Base-by-base conservation (phyloP, 2,888 invertebrate genomes). In the Empis stercorea region DNA sequence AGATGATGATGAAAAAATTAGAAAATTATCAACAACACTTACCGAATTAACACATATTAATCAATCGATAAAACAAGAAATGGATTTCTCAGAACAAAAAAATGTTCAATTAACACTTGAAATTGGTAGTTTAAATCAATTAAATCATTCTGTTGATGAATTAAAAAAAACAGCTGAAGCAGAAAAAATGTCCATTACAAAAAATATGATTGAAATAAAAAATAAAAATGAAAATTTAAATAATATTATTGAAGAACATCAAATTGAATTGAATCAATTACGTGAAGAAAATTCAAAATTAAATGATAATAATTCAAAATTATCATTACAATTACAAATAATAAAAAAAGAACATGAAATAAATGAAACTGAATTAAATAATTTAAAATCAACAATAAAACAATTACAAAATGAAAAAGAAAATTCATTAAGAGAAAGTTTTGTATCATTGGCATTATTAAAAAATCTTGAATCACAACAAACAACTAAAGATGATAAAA, bases 21-120 rank as follows among this genome's bases (percentile, higher is more conserved):
- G 44, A 10, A 30, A 34, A 38, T 36, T 49, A 16, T 40, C 48
- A 10, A 14, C 11, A 14, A 37, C 34, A 45, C 41, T 57, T 17
- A 55, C 57, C 0, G 55, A 59, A 41, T 50, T 64, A 10, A 49
- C 52, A 4, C 48, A 54, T 4, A 41, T 48, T 9, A 27, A 55
- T 5, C 48, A 48, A 37, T 44, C 51, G 7, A 32, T 45, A 11
- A 52, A 54, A 38, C 34, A 41, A 3, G 53, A 59, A 13, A 41
- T 61, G 5, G 49, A 50, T 16, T 48, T 44, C 3, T 41, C 53
- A 2, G 61, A 66, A 39, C 48, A 55, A n/a, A 46, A 51, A 7
- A 60, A 59, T 46, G 56, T 59, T 5, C 51, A 52, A 17, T 50
- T 65, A 10, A 56, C 55, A 45, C 49, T 56, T 7, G 62, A 66